A percentile compares a stretch with the other conserved stretches of the same genome.
Conservation (phyloP, 2,113 vertebrate genomes). For the Daubentonia madagascariensis region DNA sequence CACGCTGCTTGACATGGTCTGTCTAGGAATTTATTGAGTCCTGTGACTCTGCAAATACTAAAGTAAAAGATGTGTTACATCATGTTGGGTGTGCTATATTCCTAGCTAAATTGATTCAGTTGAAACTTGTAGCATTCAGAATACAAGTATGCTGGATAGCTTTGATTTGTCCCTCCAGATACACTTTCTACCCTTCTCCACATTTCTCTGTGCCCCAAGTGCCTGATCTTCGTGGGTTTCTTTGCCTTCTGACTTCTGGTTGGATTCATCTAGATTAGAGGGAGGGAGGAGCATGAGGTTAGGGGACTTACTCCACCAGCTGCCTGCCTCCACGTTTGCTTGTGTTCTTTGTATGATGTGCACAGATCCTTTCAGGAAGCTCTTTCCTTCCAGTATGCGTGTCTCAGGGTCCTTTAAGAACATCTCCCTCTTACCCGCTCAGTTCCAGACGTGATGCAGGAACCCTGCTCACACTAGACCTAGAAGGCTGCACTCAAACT, state of each 20-base stretch:
- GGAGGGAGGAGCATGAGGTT: not conserved
- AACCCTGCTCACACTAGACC: not conserved
- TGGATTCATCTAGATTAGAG: not conserved
- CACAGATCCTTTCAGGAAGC: not conserved
- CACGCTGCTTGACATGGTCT: not conserved
- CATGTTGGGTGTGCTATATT: accelerated
- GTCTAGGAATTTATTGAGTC: not conserved
- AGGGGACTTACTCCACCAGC: no score
- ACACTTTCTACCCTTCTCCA: not conserved
- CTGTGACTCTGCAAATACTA: not conserved
- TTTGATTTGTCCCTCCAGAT: not conserved
- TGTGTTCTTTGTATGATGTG: not conserved
- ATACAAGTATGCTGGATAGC: not conserved
- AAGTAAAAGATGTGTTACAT: not conserved
- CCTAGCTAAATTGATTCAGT: not conserved
- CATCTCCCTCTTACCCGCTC: not conserved
- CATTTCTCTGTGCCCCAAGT: not conserved
- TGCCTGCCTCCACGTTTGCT: not conserved
- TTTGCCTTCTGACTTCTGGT: not conserved
- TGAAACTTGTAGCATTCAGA: not conserved
- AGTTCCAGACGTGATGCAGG: not conserved
- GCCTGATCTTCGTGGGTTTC: not conserved
- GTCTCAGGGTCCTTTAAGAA: not conserved
- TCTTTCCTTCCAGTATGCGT: not conserved
- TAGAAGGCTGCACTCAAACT: not conserved